Evolutionary conservation across 2,888 invertebrate genomes (phyloP).

Genomic region (Tiliacea aurago): DNA sequence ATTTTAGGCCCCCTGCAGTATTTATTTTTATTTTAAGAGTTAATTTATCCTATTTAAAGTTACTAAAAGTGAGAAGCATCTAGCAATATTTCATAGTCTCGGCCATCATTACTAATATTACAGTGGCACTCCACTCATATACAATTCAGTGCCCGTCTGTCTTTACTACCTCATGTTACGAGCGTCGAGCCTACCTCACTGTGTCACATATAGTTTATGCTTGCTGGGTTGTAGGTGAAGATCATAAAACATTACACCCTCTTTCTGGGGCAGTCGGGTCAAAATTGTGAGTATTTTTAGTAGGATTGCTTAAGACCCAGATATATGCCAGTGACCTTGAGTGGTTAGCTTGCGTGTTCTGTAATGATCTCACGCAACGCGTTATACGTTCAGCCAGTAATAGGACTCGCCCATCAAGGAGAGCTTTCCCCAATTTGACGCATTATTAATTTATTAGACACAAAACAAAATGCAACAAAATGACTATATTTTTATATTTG

Average conservation of each 20-base stretch:
- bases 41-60: not conserved
- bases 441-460: too few relatives aligned
- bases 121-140: not conserved
- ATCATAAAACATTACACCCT: not conserved
- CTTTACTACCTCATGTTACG: not conserved
- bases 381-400: too few relatives aligned
- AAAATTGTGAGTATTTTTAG: not conserved
- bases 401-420: too few relatives aligned
- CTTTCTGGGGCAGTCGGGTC: not conserved
- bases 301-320: too few relatives aligned
- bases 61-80: not conserved
- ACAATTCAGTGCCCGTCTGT: not conserved
- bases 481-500: too few relatives aligned
- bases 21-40: too few relatives aligned
- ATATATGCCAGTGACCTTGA: too few relatives aligned
- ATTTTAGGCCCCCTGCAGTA: too few relatives aligned
- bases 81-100: not conserved
- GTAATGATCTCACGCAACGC: too few relatives aligned
- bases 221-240: not conserved
- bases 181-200: not conserved
- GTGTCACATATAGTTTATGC: not conserved
- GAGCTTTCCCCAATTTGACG: too few relatives aligned
- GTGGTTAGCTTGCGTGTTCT: too few relatives aligned
- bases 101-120: not conserved
- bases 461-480: too few relatives aligned